These are phyloP conservation scores for Unio pictorum DNA, from an alignment of 2,888 invertebrate species.

Conservation along the genomic window DNA sequence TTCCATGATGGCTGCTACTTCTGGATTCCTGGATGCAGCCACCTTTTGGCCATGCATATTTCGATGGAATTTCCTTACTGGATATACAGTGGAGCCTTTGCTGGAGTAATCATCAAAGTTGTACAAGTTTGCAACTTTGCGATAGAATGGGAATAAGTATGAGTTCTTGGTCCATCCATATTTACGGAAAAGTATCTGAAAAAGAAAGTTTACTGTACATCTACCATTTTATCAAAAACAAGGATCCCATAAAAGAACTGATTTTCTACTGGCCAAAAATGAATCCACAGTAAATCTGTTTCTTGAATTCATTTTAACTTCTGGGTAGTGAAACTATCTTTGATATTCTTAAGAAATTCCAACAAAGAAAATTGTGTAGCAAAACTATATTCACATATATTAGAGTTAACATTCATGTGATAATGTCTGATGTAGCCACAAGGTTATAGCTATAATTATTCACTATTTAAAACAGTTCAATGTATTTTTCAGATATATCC, in stretches of 20 bases:
- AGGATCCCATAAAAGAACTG: background rate
- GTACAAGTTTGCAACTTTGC: constrained; percentile 52
- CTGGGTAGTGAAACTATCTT: too few relatives aligned
- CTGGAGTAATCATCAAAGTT: constrained; percentile 70
- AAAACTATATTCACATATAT: too few relatives aligned
- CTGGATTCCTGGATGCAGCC: constrained; percentile 10
- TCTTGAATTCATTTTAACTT: too few relatives aligned
- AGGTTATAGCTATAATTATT: too few relatives aligned
- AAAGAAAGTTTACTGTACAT: constrained; percentile 1
- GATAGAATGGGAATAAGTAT: constrained; percentile 64
- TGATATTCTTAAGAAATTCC: too few relatives aligned
- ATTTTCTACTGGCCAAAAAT: too few relatives aligned
- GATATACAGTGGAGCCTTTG: constrained; percentile 66
- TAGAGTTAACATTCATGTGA: too few relatives aligned
- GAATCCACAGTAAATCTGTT: too few relatives aligned
- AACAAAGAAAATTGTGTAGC: too few relatives aligned
- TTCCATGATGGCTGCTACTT: constrained; percentile 42
- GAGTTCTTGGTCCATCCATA: constrained; percentile 68
- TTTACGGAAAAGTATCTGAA: constrained; percentile 65
- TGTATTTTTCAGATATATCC: too few relatives aligned
- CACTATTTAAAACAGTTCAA: too few relatives aligned
- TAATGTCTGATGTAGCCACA: too few relatives aligned
- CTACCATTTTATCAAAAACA: background rate
- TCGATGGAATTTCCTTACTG: constrained; percentile 64
- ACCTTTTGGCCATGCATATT: constrained; percentile 41